Evolutionary conservation across 2,113 vertebrate genomes (phyloP), one percentile per base, ranked within the genome.

Genomic region (Sciurus niger): DNA sequence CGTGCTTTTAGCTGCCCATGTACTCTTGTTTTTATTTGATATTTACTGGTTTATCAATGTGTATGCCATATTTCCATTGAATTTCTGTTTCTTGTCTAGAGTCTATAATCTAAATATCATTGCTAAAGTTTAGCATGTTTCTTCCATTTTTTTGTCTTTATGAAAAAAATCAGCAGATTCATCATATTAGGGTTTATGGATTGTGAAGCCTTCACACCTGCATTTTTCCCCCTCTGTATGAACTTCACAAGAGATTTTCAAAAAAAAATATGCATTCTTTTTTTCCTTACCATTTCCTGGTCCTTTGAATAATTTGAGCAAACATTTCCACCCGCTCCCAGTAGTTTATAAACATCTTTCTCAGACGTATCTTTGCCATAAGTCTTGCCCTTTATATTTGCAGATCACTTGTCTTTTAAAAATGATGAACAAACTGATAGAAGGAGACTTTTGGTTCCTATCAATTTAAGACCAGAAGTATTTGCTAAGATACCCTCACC

Each of bases 161-260:
- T 11, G 7, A 48, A 48, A 48, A 46, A 8, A 30, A 51, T 34
- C 30, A 30, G 58, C 22, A 17, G n/a, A 40, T 8, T 48, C 89
- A n/a, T 48, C 32, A 4, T 70, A 65, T 13, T 60, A 46, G 70
- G 40, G 8, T 22, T 34, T 90, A 6, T 14, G 13, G 48, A 10
- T 58, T 63, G 72, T 70, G 28, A 24, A 0, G 0, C 60, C 43
- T 60, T n/a, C 73, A 16, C 60, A 18, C 5, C 1, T 51, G 13
- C 55, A 4, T 6, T 1, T 46, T 93, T 97, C 8, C 8, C 14
- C 14, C 40, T 76, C 24, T 90, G 32, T 92, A 37, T 0, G 30
- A 97, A 94, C 2, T 79, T 70, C 74, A 37, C 46, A 60, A 91
- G 67, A 28, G 8, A 37, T 77, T 97, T 95, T 96, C 48, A 6